Percentiles rank a stretch among this genome's conserved stretches.
Evolutionary conservation across 2,888 invertebrate species (phyloP).

Genomic region (Pasiphila rectangulata): DNA sequence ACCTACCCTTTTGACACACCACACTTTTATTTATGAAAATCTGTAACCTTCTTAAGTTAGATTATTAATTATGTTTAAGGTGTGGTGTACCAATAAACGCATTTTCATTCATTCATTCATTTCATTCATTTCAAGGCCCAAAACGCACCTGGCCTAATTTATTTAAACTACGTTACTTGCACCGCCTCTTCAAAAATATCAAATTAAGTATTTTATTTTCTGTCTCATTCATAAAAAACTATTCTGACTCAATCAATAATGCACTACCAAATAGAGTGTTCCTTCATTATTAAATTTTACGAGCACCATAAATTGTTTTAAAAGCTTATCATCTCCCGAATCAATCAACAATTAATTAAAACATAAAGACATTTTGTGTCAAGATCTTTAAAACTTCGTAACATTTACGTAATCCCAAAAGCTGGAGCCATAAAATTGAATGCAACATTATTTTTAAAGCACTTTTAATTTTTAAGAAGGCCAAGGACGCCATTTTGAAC

Average conservation of each 20-base stretch:
- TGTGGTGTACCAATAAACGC: too few species aligned
- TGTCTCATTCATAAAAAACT: background rate
- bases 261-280: background rate
- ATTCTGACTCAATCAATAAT: background rate
- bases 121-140: too few species aligned
- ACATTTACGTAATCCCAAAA: constrained; percentile 19
- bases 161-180: too few species aligned
- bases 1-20: too few species aligned
- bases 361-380: constrained; percentile 13
- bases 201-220: too few species aligned
- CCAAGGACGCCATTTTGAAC: constrained; percentile 13
- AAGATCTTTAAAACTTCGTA: constrained; percentile 15
- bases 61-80: too few species aligned
- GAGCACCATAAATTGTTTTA: background rate
- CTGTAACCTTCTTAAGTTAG: too few species aligned
- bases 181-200: too few species aligned
- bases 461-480: constrained; percentile 21
- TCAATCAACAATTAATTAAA: constrained; percentile 5
- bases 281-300: background rate
- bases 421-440: constrained; percentile 15
- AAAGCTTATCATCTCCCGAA: background rate
- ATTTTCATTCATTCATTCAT: too few species aligned
- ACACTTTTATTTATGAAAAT: too few species aligned
- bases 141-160: too few species aligned
- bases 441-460: constrained; percentile 11